These are phyloP conservation scores for Polypedilum vanderplanki DNA, from an alignment of 1,140 invertebrate species.

Conservation along the genomic window DNA sequence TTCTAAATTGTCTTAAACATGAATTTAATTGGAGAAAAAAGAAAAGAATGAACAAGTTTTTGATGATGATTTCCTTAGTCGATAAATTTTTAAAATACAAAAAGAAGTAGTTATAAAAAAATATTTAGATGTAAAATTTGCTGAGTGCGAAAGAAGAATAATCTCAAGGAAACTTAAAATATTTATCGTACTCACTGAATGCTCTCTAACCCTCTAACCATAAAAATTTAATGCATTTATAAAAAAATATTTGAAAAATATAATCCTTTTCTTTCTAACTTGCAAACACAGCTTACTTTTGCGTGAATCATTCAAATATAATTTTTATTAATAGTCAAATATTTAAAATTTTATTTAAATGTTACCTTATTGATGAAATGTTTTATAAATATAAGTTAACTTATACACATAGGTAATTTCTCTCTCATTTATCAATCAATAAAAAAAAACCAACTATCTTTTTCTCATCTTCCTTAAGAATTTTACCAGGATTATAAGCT, in stretches of 20 bases:
- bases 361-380: no score
- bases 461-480: no score
- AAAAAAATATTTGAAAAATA: background rate
- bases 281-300: no score
- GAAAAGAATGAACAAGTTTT: background rate
- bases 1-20: background rate
- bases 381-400: no score
- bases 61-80: background rate
- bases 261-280: no score
- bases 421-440: no score
- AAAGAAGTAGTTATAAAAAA: background rate
- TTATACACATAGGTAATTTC: no score
- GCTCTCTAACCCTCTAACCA: background rate
- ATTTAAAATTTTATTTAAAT: no score
- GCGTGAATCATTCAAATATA: no score
- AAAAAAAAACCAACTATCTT: no score
- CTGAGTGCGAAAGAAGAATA: background rate
- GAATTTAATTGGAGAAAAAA: background rate
- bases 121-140: background rate
- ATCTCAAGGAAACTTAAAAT: conserved; percentile 1
- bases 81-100: background rate
- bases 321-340: no score
- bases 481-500: no score
- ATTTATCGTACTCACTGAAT: background rate
- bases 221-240: background rate